Conservation (phyloP, 2,797 vertebrate species). For the Kryptolebias ocellatus region DNA sequence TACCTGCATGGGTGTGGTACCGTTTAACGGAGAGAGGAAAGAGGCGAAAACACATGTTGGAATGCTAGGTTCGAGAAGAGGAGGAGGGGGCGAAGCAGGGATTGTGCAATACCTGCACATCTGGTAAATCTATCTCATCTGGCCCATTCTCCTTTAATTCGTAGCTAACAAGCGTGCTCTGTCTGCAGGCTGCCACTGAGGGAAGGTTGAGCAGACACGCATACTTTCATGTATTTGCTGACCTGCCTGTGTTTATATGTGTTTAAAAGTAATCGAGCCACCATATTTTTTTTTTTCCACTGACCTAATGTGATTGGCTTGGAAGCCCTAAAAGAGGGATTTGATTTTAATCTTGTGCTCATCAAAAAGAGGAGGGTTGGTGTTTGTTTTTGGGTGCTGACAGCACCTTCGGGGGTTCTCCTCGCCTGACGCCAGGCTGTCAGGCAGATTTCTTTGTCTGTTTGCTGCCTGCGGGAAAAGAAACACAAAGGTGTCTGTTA, state of each 20-base stretch:
- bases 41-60: constrained; percentile 57
- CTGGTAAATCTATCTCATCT: constrained; percentile 79
- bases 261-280: constrained; percentile 40
- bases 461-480: constrained; percentile 22
- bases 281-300: constrained; percentile 9
- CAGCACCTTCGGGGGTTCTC: constrained; percentile 25
- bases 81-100: constrained; percentile 25
- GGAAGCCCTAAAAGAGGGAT: constrained; percentile 3
- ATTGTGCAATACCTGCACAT: constrained; percentile 84
- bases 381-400: constrained; percentile 28
- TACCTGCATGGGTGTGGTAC: constrained; percentile 75
- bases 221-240: constrained; percentile 54
- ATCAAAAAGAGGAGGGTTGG: constrained; percentile 5
- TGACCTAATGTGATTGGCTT: neutral
- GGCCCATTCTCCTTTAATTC: constrained; percentile 54
- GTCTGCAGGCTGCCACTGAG: constrained; percentile 55
- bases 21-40: constrained; percentile 16
- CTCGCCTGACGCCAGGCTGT: constrained; percentile 23
- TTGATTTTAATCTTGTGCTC: constrained; percentile 17
- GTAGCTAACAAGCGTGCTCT: constrained; percentile 66
- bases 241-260: constrained; percentile 33
- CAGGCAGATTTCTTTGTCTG: constrained; percentile 46
- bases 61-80: constrained; percentile 62
- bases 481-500: constrained; percentile 46
- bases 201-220: constrained; percentile 68